Base-by-base conservation (phyloP, 2,113 vertebrate species). In the Chaetodon trifascialis region DNA sequence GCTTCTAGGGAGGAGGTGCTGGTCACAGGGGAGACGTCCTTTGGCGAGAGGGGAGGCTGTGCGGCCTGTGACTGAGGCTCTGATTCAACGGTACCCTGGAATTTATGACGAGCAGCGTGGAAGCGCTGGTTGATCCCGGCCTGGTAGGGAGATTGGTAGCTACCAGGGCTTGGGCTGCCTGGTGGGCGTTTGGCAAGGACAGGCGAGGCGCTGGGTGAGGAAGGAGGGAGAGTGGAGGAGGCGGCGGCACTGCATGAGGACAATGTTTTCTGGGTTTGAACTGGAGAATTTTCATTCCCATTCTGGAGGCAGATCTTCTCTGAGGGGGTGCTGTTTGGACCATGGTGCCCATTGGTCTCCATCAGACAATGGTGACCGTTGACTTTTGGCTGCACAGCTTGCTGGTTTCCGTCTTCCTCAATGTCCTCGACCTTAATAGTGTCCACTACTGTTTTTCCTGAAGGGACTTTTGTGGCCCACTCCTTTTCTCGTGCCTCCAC, bases 71-170 rank as follows among this genome's bases (percentile, higher is more conserved):
- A 5, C 42, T 76, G 89, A 11, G 80, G 54, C 46, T 95, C 94
- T 2, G 84, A 85, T 15, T 99, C 98, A 0, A 83, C 84, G 1
- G 96, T 94, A 0, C 96, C 94, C 91, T 99, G 98, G 80, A 99
- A 99, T 90, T 96, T 98, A 89, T 99, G 97, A 4, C 97, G 96
- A 11, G 97, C 97, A 0, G 98, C 98, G 0, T 99, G 98, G 94
- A 99, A 99, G 0, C 98, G 97, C 60, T 99, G 98, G 79, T 99
- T 97, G 95, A 99, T 96, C 66, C 98, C 98, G 4, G 97, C 97
- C 90, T 99, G 98, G 94, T 99, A 99, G 44, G 97, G 96, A 0
- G 97, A 97, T 83, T 97, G 98, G 88, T 97, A 96, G 78, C 94
- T 90, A 9, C 80, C 79, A 2, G 87, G 81, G 56, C 25, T 77